Evolutionary conservation across 2,113 vertebrate species (phyloP).

Genomic region (Eudyptes chrysolophus): DNA sequence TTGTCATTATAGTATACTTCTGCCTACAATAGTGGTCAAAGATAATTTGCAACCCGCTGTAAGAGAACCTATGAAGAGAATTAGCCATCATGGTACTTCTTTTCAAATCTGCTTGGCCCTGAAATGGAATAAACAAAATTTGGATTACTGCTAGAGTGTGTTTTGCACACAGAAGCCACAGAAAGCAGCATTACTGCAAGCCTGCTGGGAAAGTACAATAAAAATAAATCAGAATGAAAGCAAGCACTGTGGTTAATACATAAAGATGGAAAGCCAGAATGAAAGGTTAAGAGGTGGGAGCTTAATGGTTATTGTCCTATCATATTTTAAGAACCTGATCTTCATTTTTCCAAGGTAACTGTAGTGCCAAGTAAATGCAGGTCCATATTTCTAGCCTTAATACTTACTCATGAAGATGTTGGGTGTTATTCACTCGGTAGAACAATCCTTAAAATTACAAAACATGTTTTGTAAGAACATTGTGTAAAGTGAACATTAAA

Average conservation of each 20-base stretch:
- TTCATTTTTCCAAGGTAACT: not conserved
- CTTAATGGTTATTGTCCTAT: not conserved
- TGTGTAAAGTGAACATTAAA: not conserved
- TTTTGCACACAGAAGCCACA: conserved; percentile 1
- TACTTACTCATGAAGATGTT: not conserved
- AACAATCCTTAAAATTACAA: not conserved
- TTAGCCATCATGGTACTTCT: not conserved
- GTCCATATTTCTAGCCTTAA: not conserved
- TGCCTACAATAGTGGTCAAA: not conserved
- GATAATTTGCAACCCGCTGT: not conserved
- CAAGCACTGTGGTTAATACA: conserved; percentile 34
- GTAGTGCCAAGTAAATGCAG: not conserved
- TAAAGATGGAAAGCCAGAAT: conserved; percentile 33
- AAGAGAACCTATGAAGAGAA: not conserved
- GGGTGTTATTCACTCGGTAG: not conserved
- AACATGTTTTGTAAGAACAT: not conserved
- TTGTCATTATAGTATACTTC: not conserved
- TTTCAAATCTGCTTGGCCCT: not conserved
- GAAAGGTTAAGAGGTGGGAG: conserved; percentile 3
- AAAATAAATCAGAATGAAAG: conserved; percentile 50
- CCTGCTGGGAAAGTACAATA: conserved; percentile 9
- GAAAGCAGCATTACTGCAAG: not conserved
- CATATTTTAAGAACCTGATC: conserved; percentile 19
- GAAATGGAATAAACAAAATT: conserved; percentile 28
- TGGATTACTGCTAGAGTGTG: not conserved